Conservation (phyloP, 2,888 invertebrate genomes). For the Acronicta aceris region DNA sequence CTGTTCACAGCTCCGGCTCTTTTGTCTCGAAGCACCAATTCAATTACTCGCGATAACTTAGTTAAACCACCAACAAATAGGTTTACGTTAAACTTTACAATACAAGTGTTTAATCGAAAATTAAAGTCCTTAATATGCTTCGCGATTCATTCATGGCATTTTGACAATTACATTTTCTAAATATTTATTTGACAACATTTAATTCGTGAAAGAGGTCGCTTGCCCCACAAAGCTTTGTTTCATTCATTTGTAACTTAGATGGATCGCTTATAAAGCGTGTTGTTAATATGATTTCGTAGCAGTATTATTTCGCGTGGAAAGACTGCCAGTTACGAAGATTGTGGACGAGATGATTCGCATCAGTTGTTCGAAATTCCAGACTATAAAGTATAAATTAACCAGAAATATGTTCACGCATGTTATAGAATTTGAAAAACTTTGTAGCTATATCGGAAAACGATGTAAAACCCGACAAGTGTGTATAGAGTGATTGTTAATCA, state of each 20-base stretch:
- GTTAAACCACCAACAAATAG: constrained; percentile 31
- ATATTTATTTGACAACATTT: constrained; percentile 6
- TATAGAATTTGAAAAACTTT: too few relatives aligned
- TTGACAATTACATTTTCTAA: constrained; percentile 20
- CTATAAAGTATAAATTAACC: constrained; percentile 7
- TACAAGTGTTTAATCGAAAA: constrained; percentile 37
- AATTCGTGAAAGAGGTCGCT: background rate
- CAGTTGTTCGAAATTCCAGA: constrained; percentile 16
- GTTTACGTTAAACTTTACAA: constrained; percentile 33
- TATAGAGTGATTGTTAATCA: too few relatives aligned
- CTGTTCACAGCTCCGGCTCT: constrained; percentile 7
- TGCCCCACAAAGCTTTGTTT: constrained; percentile 15
- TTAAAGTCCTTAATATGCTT: constrained; percentile 23
- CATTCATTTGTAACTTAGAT: constrained; percentile 46
- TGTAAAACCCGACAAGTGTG: too few relatives aligned
- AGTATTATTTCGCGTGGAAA: constrained; percentile 38
- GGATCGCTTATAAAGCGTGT: constrained; percentile 30
- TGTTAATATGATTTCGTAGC: constrained; percentile 22
- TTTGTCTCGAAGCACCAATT: constrained; percentile 32
- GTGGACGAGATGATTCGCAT: constrained; percentile 27
- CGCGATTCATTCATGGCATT: background rate
- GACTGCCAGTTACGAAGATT: constrained; percentile 27
- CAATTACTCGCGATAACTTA: constrained; percentile 39
- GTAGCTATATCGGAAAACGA: too few relatives aligned
- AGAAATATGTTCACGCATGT: background rate